A percentile compares a stretch with the other conserved stretches of the same genome.
These are phyloP conservation scores for Dermatemys mawii DNA, from an alignment of 2,113 vertebrate species.

Conservation along the genomic window DNA sequence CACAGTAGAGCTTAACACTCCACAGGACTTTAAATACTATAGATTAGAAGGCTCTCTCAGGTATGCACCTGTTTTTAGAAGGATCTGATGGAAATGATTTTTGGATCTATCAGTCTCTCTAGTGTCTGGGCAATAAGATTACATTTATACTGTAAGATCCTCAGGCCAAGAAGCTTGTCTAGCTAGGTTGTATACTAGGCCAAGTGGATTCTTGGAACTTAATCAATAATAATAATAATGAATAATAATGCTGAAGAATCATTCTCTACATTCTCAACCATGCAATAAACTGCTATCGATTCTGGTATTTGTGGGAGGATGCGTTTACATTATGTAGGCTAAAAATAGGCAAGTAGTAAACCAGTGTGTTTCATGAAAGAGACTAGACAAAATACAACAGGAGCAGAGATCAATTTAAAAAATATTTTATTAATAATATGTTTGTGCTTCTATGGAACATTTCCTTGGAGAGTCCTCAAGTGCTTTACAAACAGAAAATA, in stretches of 20 bases:
- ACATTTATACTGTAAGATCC: neutral
- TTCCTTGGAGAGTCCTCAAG: neutral
- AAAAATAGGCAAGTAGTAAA: neutral
- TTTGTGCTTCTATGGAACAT: neutral
- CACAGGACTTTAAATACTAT: neutral
- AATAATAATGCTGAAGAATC: neutral
- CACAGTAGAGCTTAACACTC: neutral
- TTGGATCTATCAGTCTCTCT: neutral
- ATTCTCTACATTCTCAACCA: neutral
- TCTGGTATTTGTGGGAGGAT: neutral
- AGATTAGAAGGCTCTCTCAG: neutral
- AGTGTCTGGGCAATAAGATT: neutral
- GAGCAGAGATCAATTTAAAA: neutral
- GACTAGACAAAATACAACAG: neutral
- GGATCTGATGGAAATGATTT: neutral
- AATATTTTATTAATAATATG: constrained; percentile 26
- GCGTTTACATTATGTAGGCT: neutral
- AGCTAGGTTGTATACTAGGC: neutral
- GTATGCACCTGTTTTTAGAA: neutral
- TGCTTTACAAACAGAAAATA: neutral
- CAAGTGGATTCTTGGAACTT: neutral
- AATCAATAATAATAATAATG: neutral
- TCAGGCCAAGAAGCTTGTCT: neutral
- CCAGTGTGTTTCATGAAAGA: neutral
- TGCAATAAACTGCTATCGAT: neutral